Evolutionary conservation across 35 echinoderm and acorn worm species (phyloP).

Genomic region (Apostichopus japonicus): DNA sequence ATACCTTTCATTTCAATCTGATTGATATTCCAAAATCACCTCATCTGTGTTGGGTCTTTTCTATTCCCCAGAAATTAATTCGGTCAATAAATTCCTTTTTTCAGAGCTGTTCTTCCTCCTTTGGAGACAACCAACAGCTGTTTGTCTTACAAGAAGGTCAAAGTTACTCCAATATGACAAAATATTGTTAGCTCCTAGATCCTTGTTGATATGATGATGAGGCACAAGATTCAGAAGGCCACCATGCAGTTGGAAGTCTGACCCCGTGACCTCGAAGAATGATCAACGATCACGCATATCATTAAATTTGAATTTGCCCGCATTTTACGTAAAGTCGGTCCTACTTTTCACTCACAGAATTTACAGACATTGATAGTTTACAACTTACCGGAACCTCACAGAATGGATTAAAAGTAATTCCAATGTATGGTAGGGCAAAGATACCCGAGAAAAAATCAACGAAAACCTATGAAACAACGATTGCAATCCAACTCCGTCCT

Average conservation of each 20-base stretch:
- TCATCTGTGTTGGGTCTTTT: background rate
- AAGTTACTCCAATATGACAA: constrained; percentile 15
- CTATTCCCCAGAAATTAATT: background rate
- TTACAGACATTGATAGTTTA: too few relatives aligned
- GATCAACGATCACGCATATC: too few relatives aligned
- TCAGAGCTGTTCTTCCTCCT: background rate
- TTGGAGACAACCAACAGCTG: background rate
- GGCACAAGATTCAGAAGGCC: background rate
- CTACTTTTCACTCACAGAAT: too few relatives aligned
- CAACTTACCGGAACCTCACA: too few relatives aligned
- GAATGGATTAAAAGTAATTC: too few relatives aligned
- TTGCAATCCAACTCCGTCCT: too few relatives aligned
- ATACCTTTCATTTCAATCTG: background rate
- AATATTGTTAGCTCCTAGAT: background rate
- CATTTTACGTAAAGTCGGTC: too few relatives aligned
- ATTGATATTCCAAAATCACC: background rate
- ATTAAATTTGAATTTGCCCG: too few relatives aligned
- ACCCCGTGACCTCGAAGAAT: too few relatives aligned
- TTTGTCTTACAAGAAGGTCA: background rate
- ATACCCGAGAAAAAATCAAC: too few relatives aligned
- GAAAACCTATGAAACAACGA: too few relatives aligned
- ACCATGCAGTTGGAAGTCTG: background rate
- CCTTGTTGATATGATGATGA: background rate
- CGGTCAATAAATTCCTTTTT: background rate
- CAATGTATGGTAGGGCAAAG: too few relatives aligned